Evolutionary conservation across 1,140 invertebrate species (phyloP).

Genomic region (Drosophila arizonae): DNA sequence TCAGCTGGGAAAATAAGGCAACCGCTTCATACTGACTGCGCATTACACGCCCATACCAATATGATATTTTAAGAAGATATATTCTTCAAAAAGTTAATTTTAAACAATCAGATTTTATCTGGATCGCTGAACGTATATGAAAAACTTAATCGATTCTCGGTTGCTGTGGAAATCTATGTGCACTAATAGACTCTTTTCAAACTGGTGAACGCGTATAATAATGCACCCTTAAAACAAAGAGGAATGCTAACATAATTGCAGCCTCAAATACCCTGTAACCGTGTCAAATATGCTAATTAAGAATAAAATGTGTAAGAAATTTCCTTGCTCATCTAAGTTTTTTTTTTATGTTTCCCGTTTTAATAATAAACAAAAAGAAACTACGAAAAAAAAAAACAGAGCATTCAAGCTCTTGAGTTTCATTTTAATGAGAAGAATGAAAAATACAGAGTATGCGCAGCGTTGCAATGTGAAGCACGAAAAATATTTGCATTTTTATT

Average conservation of each 20-base stretch:
- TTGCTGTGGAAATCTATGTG: too few relatives aligned
- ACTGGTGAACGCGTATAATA: conserved; percentile 26
- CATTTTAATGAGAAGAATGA: background rate
- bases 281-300: background rate
- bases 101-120: too few relatives aligned
- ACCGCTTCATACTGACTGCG: background rate
- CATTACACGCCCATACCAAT: background rate
- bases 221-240: conserved; percentile 60
- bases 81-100: too few relatives aligned
- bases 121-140: too few relatives aligned
- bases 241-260: conserved; percentile 37
- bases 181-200: background rate
- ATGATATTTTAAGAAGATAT: background rate
- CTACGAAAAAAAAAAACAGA: too few relatives aligned
- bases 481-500: conserved; percentile 76
- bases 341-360: too few relatives aligned
- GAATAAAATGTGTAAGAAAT: background rate
- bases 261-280: background rate
- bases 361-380: background rate
- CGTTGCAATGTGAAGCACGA: conserved; percentile 30
- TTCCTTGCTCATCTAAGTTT: too few relatives aligned
- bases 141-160: too few relatives aligned
- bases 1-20: conserved; percentile 28
- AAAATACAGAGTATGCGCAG: conserved; percentile 31
- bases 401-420: background rate